Base-by-base conservation (phyloP, 2,797 vertebrate genomes). In the Fratercula arctica region DNA sequence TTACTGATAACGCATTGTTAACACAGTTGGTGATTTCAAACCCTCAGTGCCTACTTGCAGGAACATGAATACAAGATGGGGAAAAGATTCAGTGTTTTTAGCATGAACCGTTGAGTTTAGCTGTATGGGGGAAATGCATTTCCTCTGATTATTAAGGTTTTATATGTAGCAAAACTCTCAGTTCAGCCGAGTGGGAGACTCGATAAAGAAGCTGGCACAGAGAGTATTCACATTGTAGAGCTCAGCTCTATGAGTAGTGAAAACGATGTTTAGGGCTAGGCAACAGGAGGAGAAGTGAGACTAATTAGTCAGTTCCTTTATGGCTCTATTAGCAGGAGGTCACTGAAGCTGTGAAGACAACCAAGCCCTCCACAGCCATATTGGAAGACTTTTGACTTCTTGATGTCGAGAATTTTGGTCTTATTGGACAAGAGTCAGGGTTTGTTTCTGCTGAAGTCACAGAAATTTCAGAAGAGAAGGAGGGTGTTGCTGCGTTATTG, bases 171-270 rank as follows among this genome's bases (percentile, higher is more conserved):
- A 66, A 86, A 96, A 84, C 69, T 60, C 60, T 43, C 53, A 60
- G 77, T 91, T 95, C 88, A 90, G 80, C 37, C 86, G 85, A 92
- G 80, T 80, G 84, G 84, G 86, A 94, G 93, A 82, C 70, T 84
- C 8, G 6, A 67, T 69, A 86, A 91, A 70, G 79, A 93, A 96
- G 56, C 91, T 91, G 86, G 85, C 64, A 89, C 75, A 94, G 50
- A 67, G 54, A 85, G 33, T 24, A 51, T 77, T 79, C 74, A 69
- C 84, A 91, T 63, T 29, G 26, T 41, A 63, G 20, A 88, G 46
- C 85, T 82, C 85, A 79, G 89, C 51, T 85, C 18, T 16, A 16
- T 0, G 0, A 50, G 68, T 45, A 87, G 35, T 79, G 60, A 64
- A 67, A 91, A 74, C 0, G 2, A 43, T 29, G 77, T 67, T 95